A percentile compares a stretch with the other conserved stretches of the same genome.
Conservation (phyloP, 2,113 vertebrate species). For the Pseudorectes ferrugineus region DNA sequence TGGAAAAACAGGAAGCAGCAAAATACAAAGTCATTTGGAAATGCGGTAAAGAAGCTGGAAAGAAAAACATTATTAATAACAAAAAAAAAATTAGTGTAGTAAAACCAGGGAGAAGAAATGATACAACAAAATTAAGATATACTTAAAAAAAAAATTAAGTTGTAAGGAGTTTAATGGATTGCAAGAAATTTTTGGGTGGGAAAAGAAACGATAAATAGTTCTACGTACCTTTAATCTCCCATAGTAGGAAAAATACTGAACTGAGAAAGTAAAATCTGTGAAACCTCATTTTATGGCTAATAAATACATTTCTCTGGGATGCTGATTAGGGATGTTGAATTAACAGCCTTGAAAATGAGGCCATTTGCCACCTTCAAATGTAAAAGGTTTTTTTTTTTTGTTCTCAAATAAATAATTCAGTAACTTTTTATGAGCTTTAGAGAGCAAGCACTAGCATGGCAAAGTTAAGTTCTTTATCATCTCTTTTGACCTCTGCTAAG, state of each 20-base stretch:
- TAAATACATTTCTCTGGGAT: neutral
- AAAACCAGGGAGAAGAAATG: neutral
- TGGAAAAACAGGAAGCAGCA: too few relatives aligned
- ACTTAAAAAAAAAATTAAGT: neutral
- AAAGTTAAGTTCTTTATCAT: constrained; percentile 18
- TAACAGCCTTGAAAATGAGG: neutral
- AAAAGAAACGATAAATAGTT: neutral
- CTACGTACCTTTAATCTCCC: neutral
- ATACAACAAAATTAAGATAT: neutral
- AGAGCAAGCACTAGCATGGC: neutral
- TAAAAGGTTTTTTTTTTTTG: neutral
- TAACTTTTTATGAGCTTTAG: neutral
- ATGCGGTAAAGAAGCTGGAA: neutral
- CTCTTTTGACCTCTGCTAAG: constrained; percentile 10
- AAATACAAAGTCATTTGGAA: neutral
- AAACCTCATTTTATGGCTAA: neutral
- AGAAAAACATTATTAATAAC: neutral
- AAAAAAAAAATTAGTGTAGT: neutral
- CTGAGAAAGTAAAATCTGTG: neutral
- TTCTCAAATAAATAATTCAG: constrained; percentile 29
- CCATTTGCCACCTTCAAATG: neutral
- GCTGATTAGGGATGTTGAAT: neutral
- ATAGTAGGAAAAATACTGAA: neutral
- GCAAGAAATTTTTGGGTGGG: neutral
- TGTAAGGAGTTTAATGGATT: neutral